Conservation (phyloP, 2,888 invertebrate genomes). For the Lymantria dispar region DNA sequence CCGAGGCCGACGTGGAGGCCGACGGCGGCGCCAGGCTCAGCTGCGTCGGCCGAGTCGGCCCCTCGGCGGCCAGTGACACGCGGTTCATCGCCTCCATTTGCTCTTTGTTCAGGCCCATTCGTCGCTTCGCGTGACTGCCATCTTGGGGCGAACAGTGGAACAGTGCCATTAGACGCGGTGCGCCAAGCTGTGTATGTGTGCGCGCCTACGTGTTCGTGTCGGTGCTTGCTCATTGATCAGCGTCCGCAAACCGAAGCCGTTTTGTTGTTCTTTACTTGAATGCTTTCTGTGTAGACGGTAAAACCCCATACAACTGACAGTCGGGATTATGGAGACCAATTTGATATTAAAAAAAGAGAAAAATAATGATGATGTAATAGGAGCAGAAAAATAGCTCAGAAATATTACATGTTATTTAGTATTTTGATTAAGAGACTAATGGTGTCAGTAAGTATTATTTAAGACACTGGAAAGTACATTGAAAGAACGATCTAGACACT, state of each 20-base stretch:
- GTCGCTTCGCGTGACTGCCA: constrained; percentile 83
- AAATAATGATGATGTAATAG: neutral
- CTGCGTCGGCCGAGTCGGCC: constrained; percentile 68
- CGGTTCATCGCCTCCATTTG: constrained; percentile 81
- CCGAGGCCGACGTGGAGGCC: constrained; percentile 44
- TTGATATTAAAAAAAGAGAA: neutral
- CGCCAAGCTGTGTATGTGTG: constrained; percentile 43
- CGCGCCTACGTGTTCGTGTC: constrained; percentile 14
- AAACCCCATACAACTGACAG: neutral
- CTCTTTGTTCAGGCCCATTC: constrained; percentile 82
- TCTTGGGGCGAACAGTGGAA: constrained; percentile 67
- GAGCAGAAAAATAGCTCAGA: neutral
- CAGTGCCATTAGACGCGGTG: constrained; percentile 70
- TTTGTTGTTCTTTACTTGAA: constrained; percentile 17
- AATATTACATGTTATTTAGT: neutral
- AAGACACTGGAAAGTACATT: constrained; percentile 1
- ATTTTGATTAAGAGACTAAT: neutral
- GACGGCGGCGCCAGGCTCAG: constrained; percentile 66
- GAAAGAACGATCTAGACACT: constrained; percentile 3
- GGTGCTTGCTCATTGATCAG: constrained; percentile 29
- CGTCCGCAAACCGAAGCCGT: constrained; percentile 12
- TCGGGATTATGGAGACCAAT: neutral
- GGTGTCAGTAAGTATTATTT: neutral
- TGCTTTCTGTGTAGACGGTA: constrained; percentile 4
- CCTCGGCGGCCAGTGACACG: constrained; percentile 66